A percentile compares a stretch with the other conserved stretches of the same genome.
phyloP scores from a whole-genome alignment of 2,797 vertebrate species.

The Brachyalestes nurse region DNA sequence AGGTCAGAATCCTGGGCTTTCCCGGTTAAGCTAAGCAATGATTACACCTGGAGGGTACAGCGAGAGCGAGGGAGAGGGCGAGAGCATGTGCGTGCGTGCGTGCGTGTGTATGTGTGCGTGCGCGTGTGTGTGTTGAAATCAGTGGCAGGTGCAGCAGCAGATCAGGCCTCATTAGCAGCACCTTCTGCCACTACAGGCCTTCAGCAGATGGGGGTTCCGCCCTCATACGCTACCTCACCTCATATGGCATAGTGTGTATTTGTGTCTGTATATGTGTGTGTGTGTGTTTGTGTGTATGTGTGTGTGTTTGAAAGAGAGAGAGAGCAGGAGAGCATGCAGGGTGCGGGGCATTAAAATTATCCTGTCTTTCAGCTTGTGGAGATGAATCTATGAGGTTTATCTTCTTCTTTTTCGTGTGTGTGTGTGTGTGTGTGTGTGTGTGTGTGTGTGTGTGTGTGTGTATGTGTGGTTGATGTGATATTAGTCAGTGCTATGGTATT shows the following conservation, averaged over 20 bases:
- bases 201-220: slow-evolving; percentile 93
- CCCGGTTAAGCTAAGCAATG: slow-evolving; percentile 80
- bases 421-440: slow-evolving; percentile 27
- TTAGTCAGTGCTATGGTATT: slow-evolving; percentile 25
- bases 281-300: slow-evolving; percentile 51
- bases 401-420: slow-evolving; percentile 7
- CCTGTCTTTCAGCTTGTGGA: slow-evolving; percentile 26
- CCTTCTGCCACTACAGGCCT: slow-evolving; percentile 93
- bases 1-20: slow-evolving; percentile 78
- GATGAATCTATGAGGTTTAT: not conserved
- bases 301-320: not conserved
- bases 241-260: slow-evolving; percentile 75
- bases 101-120: slow-evolving; percentile 44
- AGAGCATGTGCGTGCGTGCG: slow-evolving; percentile 44
- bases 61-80: slow-evolving; percentile 60
- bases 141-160: slow-evolving; percentile 94
- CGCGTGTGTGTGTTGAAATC: slow-evolving; percentile 77
- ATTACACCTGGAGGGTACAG: slow-evolving; percentile 80
- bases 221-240: slow-evolving; percentile 93
- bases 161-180: slow-evolving; percentile 98
- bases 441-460: not conserved
- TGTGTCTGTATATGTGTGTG: slow-evolving; percentile 53
- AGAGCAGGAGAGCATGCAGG: not conserved
- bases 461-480: not conserved
- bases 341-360: slow-evolving; percentile 31